phyloP scores from a whole-genome alignment of 2,888 invertebrate genomes.

The Drosophila silvestris region DNA sequence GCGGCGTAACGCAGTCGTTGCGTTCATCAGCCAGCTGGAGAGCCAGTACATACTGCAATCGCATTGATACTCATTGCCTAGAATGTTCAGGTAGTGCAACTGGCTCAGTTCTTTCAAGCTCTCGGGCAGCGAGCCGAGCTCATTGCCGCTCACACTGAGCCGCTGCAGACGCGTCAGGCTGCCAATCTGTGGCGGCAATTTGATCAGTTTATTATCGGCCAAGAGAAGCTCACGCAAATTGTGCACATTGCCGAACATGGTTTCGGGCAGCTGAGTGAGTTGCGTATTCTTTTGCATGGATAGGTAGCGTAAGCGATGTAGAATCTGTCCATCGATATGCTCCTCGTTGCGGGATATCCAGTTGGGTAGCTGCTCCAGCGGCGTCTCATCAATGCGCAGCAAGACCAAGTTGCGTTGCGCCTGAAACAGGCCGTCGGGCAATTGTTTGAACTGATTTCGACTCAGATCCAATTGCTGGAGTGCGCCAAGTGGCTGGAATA shows the following conservation, averaged over 20 bases:
- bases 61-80: slow-evolving; percentile 93
- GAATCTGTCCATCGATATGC: slow-evolving; percentile 76
- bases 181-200: slow-evolving; percentile 86
- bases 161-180: slow-evolving; percentile 86
- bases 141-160: slow-evolving; percentile 90
- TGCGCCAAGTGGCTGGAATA: slow-evolving; percentile 86
- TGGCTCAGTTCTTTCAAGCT: slow-evolving; percentile 88
- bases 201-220: slow-evolving; percentile 88
- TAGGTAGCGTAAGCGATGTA: slow-evolving; percentile 88
- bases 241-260: slow-evolving; percentile 88
- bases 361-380: slow-evolving; percentile 87
- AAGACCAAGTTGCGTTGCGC: slow-evolving; percentile 88
- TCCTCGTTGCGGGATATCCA: slow-evolving; percentile 86
- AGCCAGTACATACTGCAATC: slow-evolving; percentile 95
- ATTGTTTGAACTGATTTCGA: slow-evolving; percentile 86
- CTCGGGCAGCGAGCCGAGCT: slow-evolving; percentile 89
- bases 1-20: slow-evolving; percentile 58
- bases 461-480: slow-evolving; percentile 87
- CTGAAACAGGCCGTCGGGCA: slow-evolving; percentile 88
- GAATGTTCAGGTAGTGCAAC: slow-evolving; percentile 89
- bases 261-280: slow-evolving; percentile 88
- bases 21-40: slow-evolving; percentile 87
- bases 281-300: slow-evolving; percentile 88
- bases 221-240: slow-evolving; percentile 88
- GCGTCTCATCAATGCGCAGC: slow-evolving; percentile 89